Evolutionary conservation across 2,113 vertebrate species (phyloP).

Genomic region (Numida meleagris): DNA sequence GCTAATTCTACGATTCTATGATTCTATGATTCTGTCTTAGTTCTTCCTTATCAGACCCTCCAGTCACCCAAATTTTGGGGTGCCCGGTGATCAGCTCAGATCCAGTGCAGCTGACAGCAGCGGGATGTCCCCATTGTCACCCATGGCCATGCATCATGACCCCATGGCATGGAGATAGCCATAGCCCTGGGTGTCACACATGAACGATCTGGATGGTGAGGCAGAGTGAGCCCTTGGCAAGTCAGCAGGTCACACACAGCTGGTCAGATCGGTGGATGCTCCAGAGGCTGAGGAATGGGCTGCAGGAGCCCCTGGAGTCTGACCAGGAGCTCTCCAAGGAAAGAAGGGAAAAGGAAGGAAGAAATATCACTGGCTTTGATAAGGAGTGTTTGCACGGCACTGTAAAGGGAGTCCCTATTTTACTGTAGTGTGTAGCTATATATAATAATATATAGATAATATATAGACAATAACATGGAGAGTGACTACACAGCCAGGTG

Average conservation of each 20-base stretch:
- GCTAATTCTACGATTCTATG: too few species aligned
- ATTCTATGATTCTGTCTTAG: not conserved
- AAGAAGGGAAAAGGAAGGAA: too few species aligned
- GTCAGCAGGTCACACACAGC: not conserved
- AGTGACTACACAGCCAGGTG: not conserved
- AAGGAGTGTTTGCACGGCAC: fast-evolving
- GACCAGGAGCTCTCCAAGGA: too few species aligned
- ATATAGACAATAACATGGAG: not conserved
- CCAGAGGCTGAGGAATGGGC: too few species aligned
- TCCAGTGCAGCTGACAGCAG: not conserved
- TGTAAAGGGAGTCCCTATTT: not conserved
- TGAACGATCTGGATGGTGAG: not conserved
- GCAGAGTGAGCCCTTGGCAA: not conserved
- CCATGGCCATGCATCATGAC: fast-evolving
- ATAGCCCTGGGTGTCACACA: not conserved
- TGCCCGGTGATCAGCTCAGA: not conserved
- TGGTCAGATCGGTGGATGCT: not conserved
- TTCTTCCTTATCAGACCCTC: not conserved
- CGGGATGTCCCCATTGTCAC: not conserved
- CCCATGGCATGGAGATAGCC: fast-evolving
- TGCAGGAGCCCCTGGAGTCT: not conserved
- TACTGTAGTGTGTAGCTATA: fast-evolving
- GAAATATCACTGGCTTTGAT: not conserved
- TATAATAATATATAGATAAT: fast-evolving
- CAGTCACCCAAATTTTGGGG: not conserved